These are phyloP conservation scores for Rhinogobio ventralis DNA, from an alignment of 2,797 vertebrate species.

Conservation along the genomic window DNA sequence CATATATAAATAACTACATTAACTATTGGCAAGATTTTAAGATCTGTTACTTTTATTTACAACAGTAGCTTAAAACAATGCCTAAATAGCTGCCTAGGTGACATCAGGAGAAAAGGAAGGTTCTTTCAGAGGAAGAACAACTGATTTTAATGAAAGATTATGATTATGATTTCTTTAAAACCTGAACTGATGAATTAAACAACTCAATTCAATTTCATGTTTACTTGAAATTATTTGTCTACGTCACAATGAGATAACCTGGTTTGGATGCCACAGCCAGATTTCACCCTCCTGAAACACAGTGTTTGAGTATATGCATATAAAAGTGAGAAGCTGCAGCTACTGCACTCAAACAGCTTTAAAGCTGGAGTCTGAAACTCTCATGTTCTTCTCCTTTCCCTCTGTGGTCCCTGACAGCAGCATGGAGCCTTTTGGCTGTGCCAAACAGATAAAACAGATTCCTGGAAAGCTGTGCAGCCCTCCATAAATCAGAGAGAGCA, in stretches of 20 bases:
- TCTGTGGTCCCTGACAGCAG: constrained; percentile 56
- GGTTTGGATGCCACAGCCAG: background rate
- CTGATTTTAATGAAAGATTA: background rate
- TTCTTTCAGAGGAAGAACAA: background rate
- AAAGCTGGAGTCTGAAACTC: constrained; percentile 30
- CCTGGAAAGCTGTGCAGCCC: constrained; percentile 57
- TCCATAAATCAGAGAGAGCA: constrained; percentile 60
- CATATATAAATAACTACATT: background rate
- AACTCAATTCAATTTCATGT: background rate
- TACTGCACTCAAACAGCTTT: constrained; percentile 18
- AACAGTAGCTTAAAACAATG: background rate
- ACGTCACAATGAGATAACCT: background rate
- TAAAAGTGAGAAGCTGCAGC: constrained; percentile 14
- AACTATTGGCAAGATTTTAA: background rate
- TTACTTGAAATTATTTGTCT: background rate
- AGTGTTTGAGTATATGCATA: background rate
- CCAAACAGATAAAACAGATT: constrained; percentile 66
- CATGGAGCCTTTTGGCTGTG: constrained; percentile 57
- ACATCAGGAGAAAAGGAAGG: background rate
- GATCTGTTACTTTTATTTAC: background rate
- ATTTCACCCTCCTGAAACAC: background rate
- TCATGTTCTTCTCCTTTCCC: constrained; percentile 23
- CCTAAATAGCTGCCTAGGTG: background rate
- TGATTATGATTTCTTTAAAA: background rate
- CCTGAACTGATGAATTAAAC: background rate